phyloP scores from a whole-genome alignment of 2,888 invertebrate genomes.

The Melipona beecheii region DNA sequence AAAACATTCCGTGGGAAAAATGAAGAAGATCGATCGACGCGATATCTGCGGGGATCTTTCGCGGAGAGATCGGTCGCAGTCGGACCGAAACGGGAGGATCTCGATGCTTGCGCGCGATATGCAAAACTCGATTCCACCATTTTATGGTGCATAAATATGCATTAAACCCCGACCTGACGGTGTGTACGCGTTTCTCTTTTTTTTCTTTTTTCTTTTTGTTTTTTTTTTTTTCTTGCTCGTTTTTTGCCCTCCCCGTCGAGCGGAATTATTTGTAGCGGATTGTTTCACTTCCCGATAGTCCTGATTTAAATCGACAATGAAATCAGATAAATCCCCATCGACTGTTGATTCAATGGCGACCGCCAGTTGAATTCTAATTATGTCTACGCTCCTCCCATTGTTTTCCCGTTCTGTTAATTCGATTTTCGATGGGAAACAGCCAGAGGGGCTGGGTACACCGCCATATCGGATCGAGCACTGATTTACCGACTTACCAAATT shows the following conservation, averaged over 20 bases:
- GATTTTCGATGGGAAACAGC: too few species aligned
- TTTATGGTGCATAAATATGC: conserved; percentile 62
- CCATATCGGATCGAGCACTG: too few species aligned
- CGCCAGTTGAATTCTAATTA: conserved; percentile 46
- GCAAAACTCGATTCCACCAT: conserved; percentile 50
- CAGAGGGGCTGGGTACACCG: too few species aligned
- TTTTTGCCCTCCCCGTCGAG: not conserved
- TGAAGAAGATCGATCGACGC: not conserved
- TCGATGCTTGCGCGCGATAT: conserved; percentile 43
- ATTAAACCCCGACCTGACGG: conserved; percentile 24
- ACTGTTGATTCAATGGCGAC: conserved; percentile 40
- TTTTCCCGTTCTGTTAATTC: conserved; percentile 2
- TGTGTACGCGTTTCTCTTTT: conserved; percentile 7
- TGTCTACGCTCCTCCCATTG: conserved; percentile 2
- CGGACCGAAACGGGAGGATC: conserved; percentile 30
- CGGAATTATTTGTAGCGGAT: conserved; percentile 58
- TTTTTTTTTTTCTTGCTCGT: not conserved
- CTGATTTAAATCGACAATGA: conserved; percentile 56
- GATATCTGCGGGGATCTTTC: not conserved
- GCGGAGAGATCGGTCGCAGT: not conserved
- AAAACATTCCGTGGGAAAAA: not conserved
- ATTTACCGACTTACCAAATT: too few species aligned
- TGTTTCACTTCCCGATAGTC: conserved; percentile 50
- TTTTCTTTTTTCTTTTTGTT: not conserved
- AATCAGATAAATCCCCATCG: conserved; percentile 51